Percentiles rank a stretch among this genome's conserved stretches.
These are phyloP conservation scores for Zeus faber DNA, from an alignment of 2,113 vertebrate genomes.

Conservation along the genomic window DNA sequence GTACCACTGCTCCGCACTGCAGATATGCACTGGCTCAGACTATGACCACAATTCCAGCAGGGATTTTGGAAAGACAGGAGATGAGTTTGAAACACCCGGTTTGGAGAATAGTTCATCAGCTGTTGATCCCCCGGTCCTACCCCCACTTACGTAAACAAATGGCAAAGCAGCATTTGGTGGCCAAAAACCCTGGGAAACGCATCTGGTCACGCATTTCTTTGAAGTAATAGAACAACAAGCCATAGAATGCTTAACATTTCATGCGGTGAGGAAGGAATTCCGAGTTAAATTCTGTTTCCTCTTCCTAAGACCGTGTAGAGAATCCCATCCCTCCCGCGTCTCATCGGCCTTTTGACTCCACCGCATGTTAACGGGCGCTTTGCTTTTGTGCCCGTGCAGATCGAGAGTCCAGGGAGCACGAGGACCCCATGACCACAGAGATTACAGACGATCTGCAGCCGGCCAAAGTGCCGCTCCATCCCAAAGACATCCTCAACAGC, in stretches of 20 bases:
- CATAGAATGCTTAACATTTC: conserved; percentile 1
- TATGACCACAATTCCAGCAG: too few relatives aligned
- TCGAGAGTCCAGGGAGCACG: conserved; percentile 86
- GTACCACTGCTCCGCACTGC: too few relatives aligned
- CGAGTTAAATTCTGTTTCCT: neutral
- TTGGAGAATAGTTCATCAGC: conserved; percentile 40
- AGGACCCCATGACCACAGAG: conserved; percentile 84
- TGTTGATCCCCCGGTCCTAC: conserved; percentile 34
- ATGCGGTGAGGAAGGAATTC: conserved; percentile 7
- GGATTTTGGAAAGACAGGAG: too few relatives aligned
- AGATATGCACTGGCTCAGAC: too few relatives aligned
- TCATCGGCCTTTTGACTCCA: too few relatives aligned
- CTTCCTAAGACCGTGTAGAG: neutral
- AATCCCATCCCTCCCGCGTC: too few relatives aligned
- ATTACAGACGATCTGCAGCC: conserved; percentile 84
- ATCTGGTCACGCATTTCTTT: conserved; percentile 44
- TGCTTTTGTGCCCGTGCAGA: conserved; percentile 65
- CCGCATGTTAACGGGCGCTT: too few relatives aligned
- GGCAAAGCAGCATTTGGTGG: conserved; percentile 58
- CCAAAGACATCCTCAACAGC: conserved; percentile 78
- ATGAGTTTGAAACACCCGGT: too few relatives aligned
- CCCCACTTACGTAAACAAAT: conserved; percentile 56
- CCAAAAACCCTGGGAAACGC: conserved; percentile 34
- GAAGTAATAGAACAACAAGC: conserved; percentile 15
- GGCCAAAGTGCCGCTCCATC: conserved; percentile 77